Evolutionary conservation across 2,113 vertebrate species (phyloP).

Genomic region (Anolis carolinensis): DNA sequence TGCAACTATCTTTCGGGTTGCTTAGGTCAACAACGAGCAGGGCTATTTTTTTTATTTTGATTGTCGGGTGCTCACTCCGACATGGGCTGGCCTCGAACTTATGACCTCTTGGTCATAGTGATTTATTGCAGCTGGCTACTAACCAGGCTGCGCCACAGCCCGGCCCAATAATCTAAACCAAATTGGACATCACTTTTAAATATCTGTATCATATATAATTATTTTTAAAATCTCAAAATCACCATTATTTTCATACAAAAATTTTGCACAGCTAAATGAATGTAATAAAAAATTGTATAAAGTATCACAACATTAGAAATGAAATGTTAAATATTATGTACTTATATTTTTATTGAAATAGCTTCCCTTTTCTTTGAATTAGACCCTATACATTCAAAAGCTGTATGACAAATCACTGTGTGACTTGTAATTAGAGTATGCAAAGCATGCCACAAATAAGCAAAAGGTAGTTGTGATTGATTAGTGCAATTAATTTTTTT

Average conservation of each 20-base stretch:
- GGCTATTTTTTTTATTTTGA: too few species aligned
- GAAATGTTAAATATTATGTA: conserved; percentile 75
- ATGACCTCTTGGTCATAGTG: too few species aligned
- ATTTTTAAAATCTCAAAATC: neutral
- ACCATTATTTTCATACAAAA: neutral
- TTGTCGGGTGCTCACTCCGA: too few species aligned
- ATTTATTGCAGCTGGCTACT: too few species aligned
- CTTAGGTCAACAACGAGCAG: too few species aligned
- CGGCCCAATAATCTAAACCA: too few species aligned
- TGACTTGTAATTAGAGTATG: conserved; percentile 79
- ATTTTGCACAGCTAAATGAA: neutral
- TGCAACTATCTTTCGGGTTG: too few species aligned
- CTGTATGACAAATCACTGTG: conserved; percentile 87
- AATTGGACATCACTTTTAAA: neutral
- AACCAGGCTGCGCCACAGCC: too few species aligned
- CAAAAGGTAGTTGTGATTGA: conserved; percentile 89
- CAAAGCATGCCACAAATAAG: conserved; percentile 83
- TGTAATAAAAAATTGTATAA: neutral
- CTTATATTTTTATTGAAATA: conserved; percentile 81
- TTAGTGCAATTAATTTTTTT: conserved; percentile 84
- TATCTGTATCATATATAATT: neutral
- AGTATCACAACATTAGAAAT: neutral
- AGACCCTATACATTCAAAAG: conserved; percentile 52
- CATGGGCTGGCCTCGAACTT: too few species aligned
- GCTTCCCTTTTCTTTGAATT: conserved; percentile 12